Base-by-base conservation (phyloP, 2,888 invertebrate genomes). In the Athalia circularis region DNA sequence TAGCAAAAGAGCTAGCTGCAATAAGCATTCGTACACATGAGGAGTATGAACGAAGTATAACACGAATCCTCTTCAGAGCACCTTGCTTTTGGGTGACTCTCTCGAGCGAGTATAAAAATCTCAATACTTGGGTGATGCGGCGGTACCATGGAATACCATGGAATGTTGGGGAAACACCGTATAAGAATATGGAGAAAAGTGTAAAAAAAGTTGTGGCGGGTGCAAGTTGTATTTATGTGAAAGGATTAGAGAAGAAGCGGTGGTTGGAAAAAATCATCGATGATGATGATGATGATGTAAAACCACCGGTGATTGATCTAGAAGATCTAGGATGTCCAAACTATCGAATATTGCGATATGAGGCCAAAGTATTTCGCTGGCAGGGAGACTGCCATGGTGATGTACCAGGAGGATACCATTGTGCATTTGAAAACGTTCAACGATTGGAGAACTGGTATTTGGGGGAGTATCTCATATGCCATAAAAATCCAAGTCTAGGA, bases 1-100 rank as follows among this genome's bases (percentile, higher is more conserved):
- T 80, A 8, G 29, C 75, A 5, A 81, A 77, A 47, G 77, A 81
- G 70, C 48, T 80, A 8, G 54, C 48, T 72, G 70, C 54, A 1
- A 64, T 79, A 11, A 61, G 52, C n/a, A 54, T 62, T 13, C 15
- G 65, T n/a, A 61, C 47, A 0, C 11, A 65, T 13, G 11, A 64
- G 0, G 9, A 48, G 57, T 48, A 62, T 11, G 70, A 62, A 4
- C 43, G 61, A 48, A 15, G 47, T 48, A 47, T 65, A 8, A 13
- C 48, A 3, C 13, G 65, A n/a, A 48, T 80, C 7, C 43, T 80
- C 29, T 77, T 81, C 52, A 50, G 76, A 62, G 50, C 77, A 15
- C 77, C 77, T 1, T 54, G n/a, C 9, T 0, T 47, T 45, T 79
- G 79, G 79, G 15, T 5, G n/a, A 11, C 15, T 45, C 43, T 79